Evolutionary conservation across 1,140 invertebrate genomes (phyloP).

Genomic region (Rhyacophila brunnea): DNA sequence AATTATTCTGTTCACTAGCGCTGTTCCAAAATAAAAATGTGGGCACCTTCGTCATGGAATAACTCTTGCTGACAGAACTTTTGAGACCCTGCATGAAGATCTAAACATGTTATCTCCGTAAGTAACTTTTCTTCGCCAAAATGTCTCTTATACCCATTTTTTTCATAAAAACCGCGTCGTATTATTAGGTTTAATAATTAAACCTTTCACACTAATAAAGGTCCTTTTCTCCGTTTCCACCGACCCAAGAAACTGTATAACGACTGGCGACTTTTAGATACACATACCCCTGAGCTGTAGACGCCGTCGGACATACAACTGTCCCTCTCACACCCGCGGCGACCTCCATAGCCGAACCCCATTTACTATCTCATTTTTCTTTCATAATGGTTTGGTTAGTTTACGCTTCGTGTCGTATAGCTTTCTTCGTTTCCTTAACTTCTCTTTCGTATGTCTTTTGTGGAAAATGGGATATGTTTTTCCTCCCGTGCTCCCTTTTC

Average conservation of each 20-base stretch:
- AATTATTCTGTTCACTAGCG: no score
- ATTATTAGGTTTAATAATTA: no score
- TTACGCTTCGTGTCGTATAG: constrained; percentile 33
- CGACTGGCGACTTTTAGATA: constrained; percentile 31
- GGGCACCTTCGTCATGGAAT: no score
- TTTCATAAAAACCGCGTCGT: no score
- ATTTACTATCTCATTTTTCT: constrained; percentile 32
- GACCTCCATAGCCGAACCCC: constrained; percentile 16
- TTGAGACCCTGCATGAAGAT: no score
- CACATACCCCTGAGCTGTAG: neutral
- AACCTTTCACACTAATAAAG: constrained; percentile 32
- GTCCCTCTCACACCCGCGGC: constrained; percentile 11
- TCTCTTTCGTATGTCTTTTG: constrained; percentile 13
- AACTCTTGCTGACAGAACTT: no score
- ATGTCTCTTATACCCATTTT: no score
- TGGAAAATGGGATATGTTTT: constrained; percentile 29
- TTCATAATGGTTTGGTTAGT: constrained; percentile 35
- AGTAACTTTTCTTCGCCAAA: no score
- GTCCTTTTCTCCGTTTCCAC: constrained; percentile 30
- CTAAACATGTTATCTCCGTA: no score
- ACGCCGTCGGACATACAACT: constrained; percentile 4
- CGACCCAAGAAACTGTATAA: constrained; percentile 36
- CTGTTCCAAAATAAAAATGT: no score
- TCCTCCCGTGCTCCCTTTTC: constrained; percentile 1
- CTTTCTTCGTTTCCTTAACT: constrained; percentile 28